A percentile compares a stretch with the other conserved stretches of the same genome.
phyloP scores from a whole-genome alignment of 2,888 invertebrate species.

The Tenthredo scrophulariae region DNA sequence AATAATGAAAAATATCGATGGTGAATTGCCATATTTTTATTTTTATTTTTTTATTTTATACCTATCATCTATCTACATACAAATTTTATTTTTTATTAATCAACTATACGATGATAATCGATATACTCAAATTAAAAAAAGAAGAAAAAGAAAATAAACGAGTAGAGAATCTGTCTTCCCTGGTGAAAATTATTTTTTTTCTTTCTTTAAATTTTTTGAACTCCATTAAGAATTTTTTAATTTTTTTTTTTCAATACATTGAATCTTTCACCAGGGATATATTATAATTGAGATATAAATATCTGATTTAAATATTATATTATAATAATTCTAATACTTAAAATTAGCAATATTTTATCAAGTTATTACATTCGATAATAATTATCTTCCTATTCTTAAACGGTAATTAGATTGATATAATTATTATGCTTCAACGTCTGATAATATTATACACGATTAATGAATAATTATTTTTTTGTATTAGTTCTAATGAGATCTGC shows the following conservation, averaged over 20 bases:
- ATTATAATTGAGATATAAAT: neutral
- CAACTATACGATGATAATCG: neutral
- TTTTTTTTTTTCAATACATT: neutral
- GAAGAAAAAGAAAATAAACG: neutral
- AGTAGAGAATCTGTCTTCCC: neutral
- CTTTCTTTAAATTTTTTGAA: neutral
- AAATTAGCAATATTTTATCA: neutral
- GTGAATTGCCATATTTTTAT: neutral
- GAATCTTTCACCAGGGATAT: neutral
- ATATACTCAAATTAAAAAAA: neutral
- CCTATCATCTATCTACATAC: neutral
- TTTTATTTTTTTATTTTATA: neutral
- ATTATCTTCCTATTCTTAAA: neutral
- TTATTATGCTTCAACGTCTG: constrained; percentile 8
- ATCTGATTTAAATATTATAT: no score
- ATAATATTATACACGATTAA: constrained; percentile 6
- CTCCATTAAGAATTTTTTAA: no score
- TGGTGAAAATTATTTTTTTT: neutral
- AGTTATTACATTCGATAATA: neutral
- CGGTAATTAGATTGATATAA: neutral
- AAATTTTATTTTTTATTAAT: neutral
- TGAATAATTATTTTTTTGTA: neutral
- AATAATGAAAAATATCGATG: neutral
- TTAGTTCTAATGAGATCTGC: neutral
- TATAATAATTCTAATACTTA: neutral